Conservation (phyloP, 2,113 vertebrate species). For the Puntigrus tetrazona region DNA sequence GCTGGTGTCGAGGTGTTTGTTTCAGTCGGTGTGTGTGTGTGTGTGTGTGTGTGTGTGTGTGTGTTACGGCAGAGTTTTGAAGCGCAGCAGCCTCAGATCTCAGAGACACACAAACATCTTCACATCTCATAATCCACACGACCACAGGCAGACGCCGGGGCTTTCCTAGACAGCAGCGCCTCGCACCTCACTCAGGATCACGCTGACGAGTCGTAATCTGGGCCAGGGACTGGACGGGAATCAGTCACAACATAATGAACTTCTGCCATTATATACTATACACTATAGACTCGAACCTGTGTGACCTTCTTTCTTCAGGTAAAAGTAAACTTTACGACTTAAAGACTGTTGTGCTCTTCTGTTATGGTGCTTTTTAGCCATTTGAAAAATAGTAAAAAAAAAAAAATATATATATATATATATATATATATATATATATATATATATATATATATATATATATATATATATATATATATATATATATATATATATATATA, state of each 20-base stretch:
- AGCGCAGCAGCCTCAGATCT: conserved; percentile 33
- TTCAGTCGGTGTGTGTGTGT: background rate
- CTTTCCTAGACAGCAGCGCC: background rate
- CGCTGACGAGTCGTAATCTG: background rate
- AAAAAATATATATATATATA: too few species aligned
- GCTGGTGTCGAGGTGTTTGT: background rate
- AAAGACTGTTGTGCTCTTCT: too few species aligned
- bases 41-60: background rate
- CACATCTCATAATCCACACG: conserved; percentile 25
- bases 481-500: too few species aligned
- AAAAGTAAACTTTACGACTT: too few species aligned
- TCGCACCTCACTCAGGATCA: conserved; percentile 3
- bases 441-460: too few species aligned
- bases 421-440: too few species aligned
- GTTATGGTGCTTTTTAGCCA: too few species aligned
- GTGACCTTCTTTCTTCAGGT: background rate
- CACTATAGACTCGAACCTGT: background rate
- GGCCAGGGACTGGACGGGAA: background rate
- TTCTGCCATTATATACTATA: background rate
- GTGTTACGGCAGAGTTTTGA: background rate
- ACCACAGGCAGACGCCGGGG: background rate
- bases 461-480: too few species aligned
- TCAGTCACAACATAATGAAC: background rate
- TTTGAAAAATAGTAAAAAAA: too few species aligned
- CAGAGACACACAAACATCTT: conserved; percentile 8